Percentiles rank a stretch among this genome's conserved stretches.
These are phyloP conservation scores for Saccostrea cuccullata DNA, from an alignment of 1,140 invertebrate genomes.

Conservation along the genomic window DNA sequence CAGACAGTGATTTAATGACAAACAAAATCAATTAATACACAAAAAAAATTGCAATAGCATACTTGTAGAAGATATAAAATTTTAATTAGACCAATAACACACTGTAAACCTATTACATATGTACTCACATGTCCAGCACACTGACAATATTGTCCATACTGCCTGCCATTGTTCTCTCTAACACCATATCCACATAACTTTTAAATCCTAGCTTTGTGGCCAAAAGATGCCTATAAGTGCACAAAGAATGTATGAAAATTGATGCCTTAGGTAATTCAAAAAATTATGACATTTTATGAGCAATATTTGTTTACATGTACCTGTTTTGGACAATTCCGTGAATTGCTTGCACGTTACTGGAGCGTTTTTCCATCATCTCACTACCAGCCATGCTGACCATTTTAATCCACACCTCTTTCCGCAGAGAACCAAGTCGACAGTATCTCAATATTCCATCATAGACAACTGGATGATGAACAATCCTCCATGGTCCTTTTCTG, in stretches of 20 bases:
- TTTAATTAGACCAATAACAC: no score
- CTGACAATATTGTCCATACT: slow-evolving; percentile 28
- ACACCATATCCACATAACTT: slow-evolving; percentile 8
- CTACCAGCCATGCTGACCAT: slow-evolving; percentile 28
- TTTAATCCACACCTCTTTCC: slow-evolving; percentile 13
- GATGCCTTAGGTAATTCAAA: background rate
- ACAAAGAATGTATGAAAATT: background rate
- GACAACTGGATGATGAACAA: background rate
- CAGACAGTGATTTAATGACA: no score
- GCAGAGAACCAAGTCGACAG: background rate
- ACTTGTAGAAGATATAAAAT: no score
- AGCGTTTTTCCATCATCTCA: slow-evolving; percentile 24
- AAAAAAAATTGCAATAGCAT: no score
- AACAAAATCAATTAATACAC: no score
- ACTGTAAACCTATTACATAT: no score
- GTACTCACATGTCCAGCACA: slow-evolving; percentile 1
- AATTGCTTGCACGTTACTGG: slow-evolving; percentile 3
- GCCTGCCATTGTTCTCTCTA: slow-evolving; percentile 22
- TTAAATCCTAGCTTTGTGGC: slow-evolving; percentile 16
- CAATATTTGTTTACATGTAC: background rate
- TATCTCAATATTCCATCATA: background rate
- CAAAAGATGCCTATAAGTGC: background rate
- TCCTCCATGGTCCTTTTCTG: slow-evolving; percentile 5
- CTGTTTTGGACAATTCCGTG: slow-evolving; percentile 30
- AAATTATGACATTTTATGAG: background rate